A percentile compares a stretch with the other conserved stretches of the same genome.
Evolutionary conservation across 1,140 invertebrate genomes (phyloP).

Genomic region (Neelides sp.): DNA sequence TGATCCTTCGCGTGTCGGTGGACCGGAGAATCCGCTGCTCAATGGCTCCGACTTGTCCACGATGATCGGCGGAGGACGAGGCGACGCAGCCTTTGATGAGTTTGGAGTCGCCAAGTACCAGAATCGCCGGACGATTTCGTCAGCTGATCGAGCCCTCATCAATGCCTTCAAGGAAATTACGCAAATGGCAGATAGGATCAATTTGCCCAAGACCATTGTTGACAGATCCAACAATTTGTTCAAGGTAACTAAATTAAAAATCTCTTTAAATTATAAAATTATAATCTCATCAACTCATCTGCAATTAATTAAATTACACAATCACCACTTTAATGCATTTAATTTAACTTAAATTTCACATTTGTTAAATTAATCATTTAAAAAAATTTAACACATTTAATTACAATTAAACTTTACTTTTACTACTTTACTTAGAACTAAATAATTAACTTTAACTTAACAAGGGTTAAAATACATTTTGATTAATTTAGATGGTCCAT

Average conservation of each 20-base stretch:
- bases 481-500: slow-evolving; percentile 49
- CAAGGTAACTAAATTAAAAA: slow-evolving; percentile 78
- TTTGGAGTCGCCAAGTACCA: slow-evolving; percentile 84
- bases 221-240: slow-evolving; percentile 92
- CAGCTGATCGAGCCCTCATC: slow-evolving; percentile 82
- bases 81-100: slow-evolving; percentile 65
- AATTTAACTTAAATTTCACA: slow-evolving; percentile 35
- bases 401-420: no score
- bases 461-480: no score
- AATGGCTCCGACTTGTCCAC: slow-evolving; percentile 94
- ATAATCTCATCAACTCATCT: no score
- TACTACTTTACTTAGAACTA: no score
- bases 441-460: no score
- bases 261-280: no score
- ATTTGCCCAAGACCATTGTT: slow-evolving; percentile 85
- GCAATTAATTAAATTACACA: no score
- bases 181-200: slow-evolving; percentile 95
- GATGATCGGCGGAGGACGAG: slow-evolving; percentile 84
- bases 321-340: no score
- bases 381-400: slow-evolving; percentile 25
- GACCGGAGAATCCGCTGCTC: slow-evolving; percentile 85
- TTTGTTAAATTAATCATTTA: slow-evolving; percentile 29
- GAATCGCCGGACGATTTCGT: slow-evolving; percentile 81
- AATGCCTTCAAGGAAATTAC: slow-evolving; percentile 87
- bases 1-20: slow-evolving; percentile 98